Evolutionary conservation across 2,888 invertebrate genomes (phyloP).

Genomic region (Drosophila hamatofila): DNA sequence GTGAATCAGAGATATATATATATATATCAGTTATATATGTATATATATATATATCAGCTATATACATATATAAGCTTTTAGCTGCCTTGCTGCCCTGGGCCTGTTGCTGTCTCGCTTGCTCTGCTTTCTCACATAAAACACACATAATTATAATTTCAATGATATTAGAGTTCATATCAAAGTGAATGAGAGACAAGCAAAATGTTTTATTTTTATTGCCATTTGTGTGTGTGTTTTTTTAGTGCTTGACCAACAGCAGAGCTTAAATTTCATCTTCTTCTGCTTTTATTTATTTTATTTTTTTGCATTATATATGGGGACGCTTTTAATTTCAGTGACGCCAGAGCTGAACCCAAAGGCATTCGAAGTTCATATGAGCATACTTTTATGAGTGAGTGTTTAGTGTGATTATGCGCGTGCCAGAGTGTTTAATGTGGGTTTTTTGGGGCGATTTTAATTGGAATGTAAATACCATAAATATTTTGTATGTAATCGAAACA

Average conservation of each 20-base stretch:
- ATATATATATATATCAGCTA: constrained; percentile 6
- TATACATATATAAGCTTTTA: constrained; percentile 17
- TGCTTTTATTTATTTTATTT: constrained; percentile 6
- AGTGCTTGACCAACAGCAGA: constrained; percentile 14
- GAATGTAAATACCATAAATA: not conserved
- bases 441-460: constrained; percentile 12
- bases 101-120: constrained; percentile 2
- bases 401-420: not conserved
- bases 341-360: constrained; percentile 35
- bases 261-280: not conserved
- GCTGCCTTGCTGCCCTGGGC: constrained; percentile 17
- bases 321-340: constrained; percentile 59
- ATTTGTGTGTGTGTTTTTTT: constrained; percentile 37
- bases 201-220: constrained; percentile 49
- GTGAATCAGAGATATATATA: constrained; percentile 6
- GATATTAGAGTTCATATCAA: constrained; percentile 76
- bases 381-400: not conserved
- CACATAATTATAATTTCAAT: constrained; percentile 81
- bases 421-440: not conserved
- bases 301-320: constrained; percentile 39
- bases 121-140: constrained; percentile 59
- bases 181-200: constrained; percentile 69
- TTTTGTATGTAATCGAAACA: constrained; percentile 4
- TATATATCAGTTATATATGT: not conserved
- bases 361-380: constrained; percentile 2